These are phyloP conservation scores for Eupithecia abbreviata DNA, from an alignment of 2,888 invertebrate genomes.

Conservation along the genomic window DNA sequence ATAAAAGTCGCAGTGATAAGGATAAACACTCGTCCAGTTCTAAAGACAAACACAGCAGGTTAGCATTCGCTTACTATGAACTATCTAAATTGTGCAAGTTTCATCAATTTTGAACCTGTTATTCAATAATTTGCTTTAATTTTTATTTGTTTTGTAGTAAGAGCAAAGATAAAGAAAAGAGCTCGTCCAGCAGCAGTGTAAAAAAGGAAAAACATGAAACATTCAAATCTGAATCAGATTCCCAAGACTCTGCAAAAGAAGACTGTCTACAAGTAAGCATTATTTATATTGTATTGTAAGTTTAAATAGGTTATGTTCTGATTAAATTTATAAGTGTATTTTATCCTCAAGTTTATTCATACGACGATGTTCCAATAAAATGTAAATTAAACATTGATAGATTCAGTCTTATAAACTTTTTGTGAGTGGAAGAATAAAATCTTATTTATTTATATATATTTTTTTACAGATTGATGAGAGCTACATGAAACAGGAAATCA, in stretches of 20 bases:
- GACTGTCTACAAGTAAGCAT: constrained; percentile 70
- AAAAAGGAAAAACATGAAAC: constrained; percentile 63
- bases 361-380: not conserved
- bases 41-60: constrained; percentile 85
- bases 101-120: not conserved
- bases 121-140: not conserved
- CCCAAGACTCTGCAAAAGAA: constrained; percentile 67
- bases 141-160: constrained; percentile 67
- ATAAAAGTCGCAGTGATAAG: constrained; percentile 72
- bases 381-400: not conserved
- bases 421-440: too few relatives aligned
- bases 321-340: not conserved
- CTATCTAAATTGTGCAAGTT: not conserved
- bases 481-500: constrained; percentile 76
- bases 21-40: constrained; percentile 79
- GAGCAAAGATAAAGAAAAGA: constrained; percentile 63
- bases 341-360: not conserved
- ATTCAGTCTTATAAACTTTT: too few relatives aligned
- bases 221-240: constrained; percentile 63
- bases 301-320: not conserved
- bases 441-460: not conserved
- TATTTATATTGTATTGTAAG: not conserved
- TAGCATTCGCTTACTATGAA: constrained; percentile 20
- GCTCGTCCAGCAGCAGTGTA: constrained; percentile 54
- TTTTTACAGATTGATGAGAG: constrained; percentile 63